A percentile compares a stretch with the other conserved stretches of the same genome.
Conservation (phyloP, 2,113 vertebrate genomes). For the Syngnathus scovelli region DNA sequence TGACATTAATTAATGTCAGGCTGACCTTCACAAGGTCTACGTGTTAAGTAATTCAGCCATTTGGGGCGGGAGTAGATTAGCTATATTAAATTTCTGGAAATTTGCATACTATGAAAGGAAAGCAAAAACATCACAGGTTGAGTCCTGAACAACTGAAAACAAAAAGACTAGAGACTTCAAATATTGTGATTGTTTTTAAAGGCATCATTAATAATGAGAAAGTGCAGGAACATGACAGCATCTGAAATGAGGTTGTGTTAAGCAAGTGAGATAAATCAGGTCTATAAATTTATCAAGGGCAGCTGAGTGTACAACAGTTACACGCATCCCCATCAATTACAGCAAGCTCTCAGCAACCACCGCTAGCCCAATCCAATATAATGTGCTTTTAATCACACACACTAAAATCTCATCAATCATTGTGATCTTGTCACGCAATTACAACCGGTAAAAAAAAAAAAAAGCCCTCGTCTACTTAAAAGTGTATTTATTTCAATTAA, state of each 20-base stretch:
- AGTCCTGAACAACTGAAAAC: neutral
- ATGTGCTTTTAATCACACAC: conserved; percentile 55
- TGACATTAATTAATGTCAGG: conserved; percentile 37
- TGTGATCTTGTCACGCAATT: conserved; percentile 33
- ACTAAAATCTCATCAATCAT: conserved; percentile 53
- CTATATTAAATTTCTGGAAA: neutral
- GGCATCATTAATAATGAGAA: conserved; percentile 32
- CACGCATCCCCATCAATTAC: conserved; percentile 28
- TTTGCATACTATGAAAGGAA: neutral
- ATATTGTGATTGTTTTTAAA: conserved; percentile 40
- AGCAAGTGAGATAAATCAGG: conserved; percentile 14
- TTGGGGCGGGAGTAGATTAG: neutral
- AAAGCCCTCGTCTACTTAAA: neutral
- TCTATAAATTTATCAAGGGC: conserved; percentile 24
- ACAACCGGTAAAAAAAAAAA: neutral
- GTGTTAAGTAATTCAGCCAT: conserved; percentile 1
- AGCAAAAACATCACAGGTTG: conserved; percentile 7
- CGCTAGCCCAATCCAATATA: conserved; percentile 31
- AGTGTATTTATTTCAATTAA: neutral
- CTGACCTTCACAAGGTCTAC: conserved; percentile 56
- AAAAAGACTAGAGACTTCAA: conserved; percentile 43
- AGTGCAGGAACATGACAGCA: conserved; percentile 18
- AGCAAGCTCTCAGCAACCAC: conserved; percentile 14
- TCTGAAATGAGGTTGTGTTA: conserved; percentile 15
- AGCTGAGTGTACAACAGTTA: conserved; percentile 16